Percentiles rank a stretch among this genome's conserved stretches.
These are phyloP conservation scores for Monopterus albus DNA, from an alignment of 2,113 vertebrate species.

Conservation along the genomic window DNA sequence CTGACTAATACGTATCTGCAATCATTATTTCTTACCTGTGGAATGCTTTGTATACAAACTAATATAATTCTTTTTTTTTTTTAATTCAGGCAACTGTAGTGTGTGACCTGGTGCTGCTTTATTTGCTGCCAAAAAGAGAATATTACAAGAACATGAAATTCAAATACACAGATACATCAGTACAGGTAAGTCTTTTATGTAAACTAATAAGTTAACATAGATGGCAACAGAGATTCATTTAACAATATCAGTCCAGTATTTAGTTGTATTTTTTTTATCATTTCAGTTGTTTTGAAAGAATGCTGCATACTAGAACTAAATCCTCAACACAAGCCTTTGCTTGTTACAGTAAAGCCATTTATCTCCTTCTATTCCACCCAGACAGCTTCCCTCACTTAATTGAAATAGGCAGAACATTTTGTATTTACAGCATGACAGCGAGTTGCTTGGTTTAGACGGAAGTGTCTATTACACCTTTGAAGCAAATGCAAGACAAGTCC, in stretches of 20 bases:
- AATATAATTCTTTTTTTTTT: not conserved
- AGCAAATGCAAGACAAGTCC: slow-evolving; percentile 49
- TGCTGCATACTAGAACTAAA: not conserved
- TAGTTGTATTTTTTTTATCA: no score
- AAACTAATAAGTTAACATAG: not conserved
- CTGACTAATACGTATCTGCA: not conserved
- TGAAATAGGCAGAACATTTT: slow-evolving; percentile 51
- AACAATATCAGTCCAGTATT: not conserved
- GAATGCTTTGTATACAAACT: not conserved
- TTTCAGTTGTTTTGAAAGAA: not conserved
- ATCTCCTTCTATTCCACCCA: slow-evolving; percentile 6
- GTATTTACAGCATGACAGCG: slow-evolving; percentile 63
- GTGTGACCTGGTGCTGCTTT: slow-evolving; percentile 92
- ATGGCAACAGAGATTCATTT: slow-evolving; percentile 59
- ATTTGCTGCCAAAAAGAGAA: slow-evolving; percentile 90
- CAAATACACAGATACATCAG: slow-evolving; percentile 84
- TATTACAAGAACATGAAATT: slow-evolving; percentile 98
- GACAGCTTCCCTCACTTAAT: slow-evolving; percentile 21
- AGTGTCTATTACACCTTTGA: slow-evolving; percentile 52
- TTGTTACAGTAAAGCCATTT: not conserved
- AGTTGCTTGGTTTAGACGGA: slow-evolving; percentile 51
- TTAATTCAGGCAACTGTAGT: slow-evolving; percentile 92
- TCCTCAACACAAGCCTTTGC: no score
- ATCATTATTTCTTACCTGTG: not conserved
- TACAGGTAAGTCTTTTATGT: slow-evolving; percentile 62